Percentiles rank a stretch among this genome's conserved stretches.
Conservation (phyloP, 2,113 vertebrate species). For the Apteryx mantelli region DNA sequence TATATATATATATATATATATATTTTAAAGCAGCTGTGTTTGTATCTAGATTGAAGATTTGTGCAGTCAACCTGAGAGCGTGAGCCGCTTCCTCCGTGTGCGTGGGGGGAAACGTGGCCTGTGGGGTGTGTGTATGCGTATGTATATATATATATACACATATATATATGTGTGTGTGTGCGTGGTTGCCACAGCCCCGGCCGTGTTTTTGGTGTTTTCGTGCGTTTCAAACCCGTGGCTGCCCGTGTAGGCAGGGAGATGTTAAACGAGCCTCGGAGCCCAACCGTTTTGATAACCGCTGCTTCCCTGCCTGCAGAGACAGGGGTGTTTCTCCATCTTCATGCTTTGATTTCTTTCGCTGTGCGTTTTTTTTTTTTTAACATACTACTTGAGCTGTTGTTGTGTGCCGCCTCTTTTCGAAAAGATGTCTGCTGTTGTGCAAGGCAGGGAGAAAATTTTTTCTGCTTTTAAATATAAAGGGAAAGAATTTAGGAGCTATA, state of each 20-base stretch:
- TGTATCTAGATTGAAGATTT: not conserved
- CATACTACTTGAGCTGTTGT: not conserved
- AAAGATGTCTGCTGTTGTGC: not conserved
- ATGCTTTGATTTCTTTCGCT: not conserved
- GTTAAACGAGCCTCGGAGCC: not conserved
- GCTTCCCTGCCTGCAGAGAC: not conserved
- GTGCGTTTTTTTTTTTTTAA: not conserved
- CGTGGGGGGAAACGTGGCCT: not conserved
- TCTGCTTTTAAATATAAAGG: not conserved
- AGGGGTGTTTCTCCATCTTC: not conserved
- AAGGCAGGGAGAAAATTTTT: not conserved
- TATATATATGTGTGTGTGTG: not conserved
- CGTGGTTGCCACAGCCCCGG: not conserved
- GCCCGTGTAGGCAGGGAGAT: not conserved
- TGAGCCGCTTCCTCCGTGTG: not conserved
- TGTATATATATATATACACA: not conserved
- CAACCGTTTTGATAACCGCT: slow-evolving; percentile 28
- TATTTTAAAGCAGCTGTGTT: not conserved
- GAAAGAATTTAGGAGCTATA: not conserved
- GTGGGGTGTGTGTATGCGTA: not conserved
- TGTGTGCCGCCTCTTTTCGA: not conserved
- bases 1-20: not conserved
- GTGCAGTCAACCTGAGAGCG: not conserved
- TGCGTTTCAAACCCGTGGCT: slow-evolving; percentile 18
- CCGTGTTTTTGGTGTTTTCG: not conserved